Base-by-base conservation (phyloP, 2,113 vertebrate species). In the Anarrhichthys ocellatus region DNA sequence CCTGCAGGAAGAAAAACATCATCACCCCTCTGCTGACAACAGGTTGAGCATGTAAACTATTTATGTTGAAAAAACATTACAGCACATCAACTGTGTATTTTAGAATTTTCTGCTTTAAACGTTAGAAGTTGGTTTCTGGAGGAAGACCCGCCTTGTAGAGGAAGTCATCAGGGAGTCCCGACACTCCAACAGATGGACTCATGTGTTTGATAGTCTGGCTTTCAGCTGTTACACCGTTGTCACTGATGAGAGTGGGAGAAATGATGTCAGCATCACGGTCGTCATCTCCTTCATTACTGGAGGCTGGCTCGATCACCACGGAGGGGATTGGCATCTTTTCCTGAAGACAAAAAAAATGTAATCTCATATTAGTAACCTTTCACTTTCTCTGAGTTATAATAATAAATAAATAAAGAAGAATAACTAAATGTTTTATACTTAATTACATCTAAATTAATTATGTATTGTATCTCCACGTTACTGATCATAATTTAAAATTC, bases 291-390 rank as follows among this genome's bases (percentile, higher is more conserved):
- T 99, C 98, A 0, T 99, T 96, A 93, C 98, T 99, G 54, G 98
- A 99, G 72, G 98, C 98, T 0, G 98, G 98, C 80, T 99, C 96
- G 73, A 99, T 99, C 76, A 99, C 94, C 18, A 99, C 97, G 1
- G 96, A 97, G 38, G 98, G 98, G 56, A 99, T 98, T 1, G 94
- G 87, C 95, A 96, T 94, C 56, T 96, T 97, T 81, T 97, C 97
- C 97, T 98, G 80, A 3, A 65, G 6, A 42, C 6, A 56, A 9
- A 48, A 9, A 34, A 0, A 4, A 13, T 18, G 22, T 2, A 40
- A 0, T 22, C 4, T 62, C n/a, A 20, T 2, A 40, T 14, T 22
- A 52, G 50, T 40, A 52, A 70, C 7, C 1, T 8, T 59, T 44
- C 1, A 46, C 9, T 36, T 46, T 29, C 29, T 54, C 14, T 40